A percentile compares a stretch with the other conserved stretches of the same genome.
phyloP scores from a whole-genome alignment of 30 jellyfish, hydroid and myxozoan species.

The Clytia hemisphaerica region DNA sequence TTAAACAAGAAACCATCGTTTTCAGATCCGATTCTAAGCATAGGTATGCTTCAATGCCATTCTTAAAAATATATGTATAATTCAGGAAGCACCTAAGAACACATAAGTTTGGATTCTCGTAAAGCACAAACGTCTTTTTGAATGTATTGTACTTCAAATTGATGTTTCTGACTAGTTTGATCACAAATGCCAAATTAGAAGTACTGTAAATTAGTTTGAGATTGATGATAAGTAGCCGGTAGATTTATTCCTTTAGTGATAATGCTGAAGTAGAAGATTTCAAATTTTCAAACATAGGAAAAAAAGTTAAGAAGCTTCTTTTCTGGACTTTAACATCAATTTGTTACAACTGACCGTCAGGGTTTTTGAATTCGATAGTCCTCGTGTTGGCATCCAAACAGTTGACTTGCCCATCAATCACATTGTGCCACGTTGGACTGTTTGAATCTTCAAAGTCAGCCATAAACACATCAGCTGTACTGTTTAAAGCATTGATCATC shows the following conservation, averaged over 20 bases:
- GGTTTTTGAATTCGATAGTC: constrained; percentile 57
- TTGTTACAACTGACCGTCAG: constrained; percentile 59
- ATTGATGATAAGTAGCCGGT: too few relatives aligned
- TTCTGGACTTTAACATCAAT: not conserved
- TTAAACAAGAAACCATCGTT: not conserved
- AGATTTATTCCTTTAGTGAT: too few relatives aligned
- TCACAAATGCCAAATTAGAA: too few relatives aligned
- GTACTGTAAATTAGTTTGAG: too few relatives aligned
- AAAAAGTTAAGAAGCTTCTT: too few relatives aligned
- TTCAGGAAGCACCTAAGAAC: too few relatives aligned
- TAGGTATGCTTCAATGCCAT: not conserved
- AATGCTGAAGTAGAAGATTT: too few relatives aligned
- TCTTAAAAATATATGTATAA: not conserved
- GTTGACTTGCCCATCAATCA: constrained; percentile 74
- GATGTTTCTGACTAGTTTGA: too few relatives aligned
- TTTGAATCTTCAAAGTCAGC: constrained; percentile 91
- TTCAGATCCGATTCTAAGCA: not conserved
- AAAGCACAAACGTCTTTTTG: too few relatives aligned
- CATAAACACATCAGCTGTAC: constrained; percentile 94
- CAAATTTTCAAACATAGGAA: too few relatives aligned
- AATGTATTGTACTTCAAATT: too few relatives aligned
- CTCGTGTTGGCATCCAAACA: constrained; percentile 65
- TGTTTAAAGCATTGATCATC: constrained; percentile 88
- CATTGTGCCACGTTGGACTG: constrained; percentile 79
- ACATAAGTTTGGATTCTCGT: too few relatives aligned